Evolutionary conservation across 30 jellyfish, hydroid and myxozoan species (phyloP).

Genomic region (Catostylus mosaicus): DNA sequence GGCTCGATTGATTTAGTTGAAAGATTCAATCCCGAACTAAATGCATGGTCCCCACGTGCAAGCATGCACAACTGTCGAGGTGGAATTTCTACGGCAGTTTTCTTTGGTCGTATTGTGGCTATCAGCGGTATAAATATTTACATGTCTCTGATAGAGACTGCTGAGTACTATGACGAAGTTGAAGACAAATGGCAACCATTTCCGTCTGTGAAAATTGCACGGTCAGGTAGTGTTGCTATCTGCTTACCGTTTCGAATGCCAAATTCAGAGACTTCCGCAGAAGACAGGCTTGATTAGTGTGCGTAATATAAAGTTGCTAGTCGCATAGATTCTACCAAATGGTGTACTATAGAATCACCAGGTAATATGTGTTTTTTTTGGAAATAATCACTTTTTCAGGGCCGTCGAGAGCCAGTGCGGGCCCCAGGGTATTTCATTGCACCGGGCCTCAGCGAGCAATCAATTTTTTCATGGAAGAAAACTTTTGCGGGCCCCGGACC

Average conservation of each 20-base stretch:
- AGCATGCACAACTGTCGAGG: slow-evolving; percentile 92
- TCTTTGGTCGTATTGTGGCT: slow-evolving; percentile 90
- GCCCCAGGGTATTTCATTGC: too few species aligned
- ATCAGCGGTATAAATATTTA: slow-evolving; percentile 89
- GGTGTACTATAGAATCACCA: too few species aligned
- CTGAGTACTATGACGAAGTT: slow-evolving; percentile 90
- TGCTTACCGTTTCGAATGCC: slow-evolving; percentile 83
- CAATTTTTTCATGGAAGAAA: too few species aligned
- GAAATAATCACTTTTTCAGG: too few species aligned
- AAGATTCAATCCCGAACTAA: slow-evolving; percentile 65
- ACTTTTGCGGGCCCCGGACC: too few species aligned
- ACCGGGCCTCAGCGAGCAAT: too few species aligned
- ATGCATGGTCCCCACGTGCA: slow-evolving; percentile 82
- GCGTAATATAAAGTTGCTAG: too few species aligned
- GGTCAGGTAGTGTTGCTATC: slow-evolving; percentile 84
- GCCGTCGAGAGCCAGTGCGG: too few species aligned
- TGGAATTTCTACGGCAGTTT: slow-evolving; percentile 86
- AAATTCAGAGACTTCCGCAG: not conserved
- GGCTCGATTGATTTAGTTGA: slow-evolving; percentile 91
- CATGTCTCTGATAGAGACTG: slow-evolving; percentile 79
- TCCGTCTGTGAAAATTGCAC: slow-evolving; percentile 69
- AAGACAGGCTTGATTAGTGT: too few species aligned
- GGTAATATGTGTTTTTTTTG: too few species aligned
- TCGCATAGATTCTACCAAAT: too few species aligned
- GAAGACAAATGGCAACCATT: slow-evolving; percentile 77